A percentile compares a stretch with the other conserved stretches of the same genome.
phyloP scores from a whole-genome alignment of 2,888 invertebrate genomes.

The Eurytoma adleriae region DNA sequence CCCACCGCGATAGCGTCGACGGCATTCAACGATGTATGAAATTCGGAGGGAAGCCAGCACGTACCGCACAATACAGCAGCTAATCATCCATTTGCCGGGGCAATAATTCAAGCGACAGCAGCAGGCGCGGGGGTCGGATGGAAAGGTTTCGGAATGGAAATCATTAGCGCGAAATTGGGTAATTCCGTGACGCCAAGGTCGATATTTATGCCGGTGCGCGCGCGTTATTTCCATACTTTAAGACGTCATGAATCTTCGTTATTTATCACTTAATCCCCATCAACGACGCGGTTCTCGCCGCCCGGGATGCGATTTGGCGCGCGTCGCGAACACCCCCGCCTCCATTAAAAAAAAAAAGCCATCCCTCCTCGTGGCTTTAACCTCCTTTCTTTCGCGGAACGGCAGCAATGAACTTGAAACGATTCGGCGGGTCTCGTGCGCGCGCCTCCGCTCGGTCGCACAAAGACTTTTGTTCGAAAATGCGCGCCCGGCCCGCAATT shows the following conservation, averaged over 20 bases:
- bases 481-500: conserved; percentile 19
- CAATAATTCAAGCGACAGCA: neutral
- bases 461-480: conserved; percentile 34
- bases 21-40: too few relatives aligned
- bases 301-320: neutral
- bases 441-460: neutral
- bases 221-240: conserved; percentile 20
- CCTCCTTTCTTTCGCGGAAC: conserved; percentile 13
- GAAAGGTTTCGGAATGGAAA: conserved; percentile 2
- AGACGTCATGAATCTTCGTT: conserved; percentile 16
- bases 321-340: neutral
- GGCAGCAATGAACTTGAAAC: conserved; percentile 46
- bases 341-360: conserved; percentile 4
- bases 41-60: too few relatives aligned
- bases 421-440: conserved; percentile 7
- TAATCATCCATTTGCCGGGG: too few relatives aligned
- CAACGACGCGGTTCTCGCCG: neutral
- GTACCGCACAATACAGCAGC: too few relatives aligned
- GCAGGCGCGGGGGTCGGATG: too few relatives aligned
- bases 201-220: conserved; percentile 17
- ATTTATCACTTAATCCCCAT: conserved; percentile 39
- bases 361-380: conserved; percentile 6
- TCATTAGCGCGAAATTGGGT: conserved; percentile 21
- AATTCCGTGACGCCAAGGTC: conserved; percentile 14
- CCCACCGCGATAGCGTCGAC: too few relatives aligned